phyloP scores from a whole-genome alignment of 2,797 vertebrate genomes.

The Hemibagrus guttatus region DNA sequence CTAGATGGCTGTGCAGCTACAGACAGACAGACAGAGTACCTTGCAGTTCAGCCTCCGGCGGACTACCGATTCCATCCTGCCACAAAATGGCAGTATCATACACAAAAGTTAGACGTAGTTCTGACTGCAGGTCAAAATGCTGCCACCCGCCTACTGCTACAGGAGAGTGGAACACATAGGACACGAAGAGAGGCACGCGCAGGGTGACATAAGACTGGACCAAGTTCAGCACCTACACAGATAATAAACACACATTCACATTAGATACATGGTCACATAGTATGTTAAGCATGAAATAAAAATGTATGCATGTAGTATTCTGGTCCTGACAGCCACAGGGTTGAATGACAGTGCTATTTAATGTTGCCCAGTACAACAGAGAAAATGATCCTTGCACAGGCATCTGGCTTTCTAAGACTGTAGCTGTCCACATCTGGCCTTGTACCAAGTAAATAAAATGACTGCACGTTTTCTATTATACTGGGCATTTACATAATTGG shows the following conservation, averaged over 20 bases:
- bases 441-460: not conserved
- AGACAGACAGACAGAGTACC: conserved; percentile 61
- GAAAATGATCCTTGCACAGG: not conserved
- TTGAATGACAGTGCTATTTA: not conserved
- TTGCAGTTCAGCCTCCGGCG: conserved; percentile 81
- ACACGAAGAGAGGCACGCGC: conserved; percentile 78
- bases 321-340: not conserved
- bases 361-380: not conserved
- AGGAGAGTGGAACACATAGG: conserved; percentile 83
- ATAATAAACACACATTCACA: conserved; percentile 14
- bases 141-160: conserved; percentile 81
- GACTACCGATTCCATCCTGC: conserved; percentile 84
- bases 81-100: conserved; percentile 83
- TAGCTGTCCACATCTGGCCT: not conserved
- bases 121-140: conserved; percentile 84
- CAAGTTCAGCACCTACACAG: conserved; percentile 79
- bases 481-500: not conserved
- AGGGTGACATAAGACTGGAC: conserved; percentile 84
- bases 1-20: not conserved
- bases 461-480: not conserved
- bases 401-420: not conserved
- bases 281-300: not conserved
- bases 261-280: not conserved
- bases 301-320: not conserved
- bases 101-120: conserved; percentile 82